Percentiles rank a stretch among this genome's conserved stretches.
phyloP scores from a whole-genome alignment of 2,113 vertebrate species.

The Benitochromis conjunctus region DNA sequence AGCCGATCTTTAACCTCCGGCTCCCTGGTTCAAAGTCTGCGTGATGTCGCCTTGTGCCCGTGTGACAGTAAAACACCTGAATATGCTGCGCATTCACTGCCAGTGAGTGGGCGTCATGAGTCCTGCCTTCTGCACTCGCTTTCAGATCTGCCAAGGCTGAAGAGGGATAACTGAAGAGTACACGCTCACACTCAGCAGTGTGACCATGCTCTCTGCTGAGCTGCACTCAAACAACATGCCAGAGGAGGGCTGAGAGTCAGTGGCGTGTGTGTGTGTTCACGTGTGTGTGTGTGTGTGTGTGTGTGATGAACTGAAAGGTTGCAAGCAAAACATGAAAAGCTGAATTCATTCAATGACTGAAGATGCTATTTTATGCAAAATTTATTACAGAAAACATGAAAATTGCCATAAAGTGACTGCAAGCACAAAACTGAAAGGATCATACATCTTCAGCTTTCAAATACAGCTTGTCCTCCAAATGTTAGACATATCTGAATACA shows the following conservation, averaged over 20 bases:
- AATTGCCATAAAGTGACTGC: background rate
- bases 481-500: background rate
- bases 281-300: background rate
- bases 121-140: background rate
- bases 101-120: background rate
- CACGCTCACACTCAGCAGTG: slow-evolving; percentile 10
- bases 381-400: background rate
- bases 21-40: background rate
- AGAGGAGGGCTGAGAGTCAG: background rate
- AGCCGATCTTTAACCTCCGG: background rate
- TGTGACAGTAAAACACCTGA: background rate
- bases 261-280: background rate
- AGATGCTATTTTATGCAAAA: background rate
- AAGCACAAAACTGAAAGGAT: background rate
- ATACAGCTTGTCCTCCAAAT: background rate
- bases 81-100: background rate
- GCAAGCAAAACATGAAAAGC: background rate
- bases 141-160: slow-evolving; percentile 39
- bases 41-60: background rate
- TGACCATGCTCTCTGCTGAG: slow-evolving; percentile 15
- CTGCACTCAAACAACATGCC: slow-evolving; percentile 35
- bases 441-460: background rate
- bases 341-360: background rate
- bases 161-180: background rate
- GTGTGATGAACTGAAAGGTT: background rate